Percentiles rank a stretch among this genome's conserved stretches.
Evolutionary conservation across 2,113 vertebrate species (phyloP).

Genomic region (Illadopsis cleaveri): DNA sequence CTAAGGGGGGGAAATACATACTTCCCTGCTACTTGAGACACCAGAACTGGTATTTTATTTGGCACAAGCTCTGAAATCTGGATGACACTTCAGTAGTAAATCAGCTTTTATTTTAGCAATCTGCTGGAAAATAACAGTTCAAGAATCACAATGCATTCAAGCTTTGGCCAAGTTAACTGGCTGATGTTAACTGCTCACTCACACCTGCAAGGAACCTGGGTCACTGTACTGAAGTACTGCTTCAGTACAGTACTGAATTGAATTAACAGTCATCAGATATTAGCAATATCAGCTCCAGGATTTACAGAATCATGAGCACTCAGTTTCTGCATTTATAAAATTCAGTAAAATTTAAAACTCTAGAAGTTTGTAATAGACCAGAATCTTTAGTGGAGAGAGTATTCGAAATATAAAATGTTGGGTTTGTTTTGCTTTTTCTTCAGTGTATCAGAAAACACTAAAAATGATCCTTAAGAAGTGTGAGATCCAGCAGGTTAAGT

Average conservation of each 20-base stretch:
- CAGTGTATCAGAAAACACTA: background rate
- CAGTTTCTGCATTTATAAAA: background rate
- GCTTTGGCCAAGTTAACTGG: background rate
- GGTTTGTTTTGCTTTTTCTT: background rate
- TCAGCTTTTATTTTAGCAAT: background rate
- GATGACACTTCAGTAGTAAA: background rate
- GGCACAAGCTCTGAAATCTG: background rate
- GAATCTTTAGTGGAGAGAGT: background rate
- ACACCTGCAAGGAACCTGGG: background rate
- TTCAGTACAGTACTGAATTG: background rate
- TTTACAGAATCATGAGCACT: background rate
- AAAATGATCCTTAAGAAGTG: background rate
- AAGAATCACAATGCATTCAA: background rate
- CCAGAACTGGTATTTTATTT: background rate
- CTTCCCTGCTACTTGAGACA: background rate
- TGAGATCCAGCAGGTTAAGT: background rate
- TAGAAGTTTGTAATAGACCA: background rate
- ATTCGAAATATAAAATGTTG: background rate
- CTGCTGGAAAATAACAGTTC: background rate
- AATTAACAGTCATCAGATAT: background rate
- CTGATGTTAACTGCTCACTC: background rate
- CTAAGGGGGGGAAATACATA: background rate
- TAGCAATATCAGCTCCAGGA: background rate
- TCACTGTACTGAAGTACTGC: background rate
- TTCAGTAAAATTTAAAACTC: background rate